phyloP scores from a whole-genome alignment of 1,140 invertebrate genomes.

The Drosophila hydei region DNA sequence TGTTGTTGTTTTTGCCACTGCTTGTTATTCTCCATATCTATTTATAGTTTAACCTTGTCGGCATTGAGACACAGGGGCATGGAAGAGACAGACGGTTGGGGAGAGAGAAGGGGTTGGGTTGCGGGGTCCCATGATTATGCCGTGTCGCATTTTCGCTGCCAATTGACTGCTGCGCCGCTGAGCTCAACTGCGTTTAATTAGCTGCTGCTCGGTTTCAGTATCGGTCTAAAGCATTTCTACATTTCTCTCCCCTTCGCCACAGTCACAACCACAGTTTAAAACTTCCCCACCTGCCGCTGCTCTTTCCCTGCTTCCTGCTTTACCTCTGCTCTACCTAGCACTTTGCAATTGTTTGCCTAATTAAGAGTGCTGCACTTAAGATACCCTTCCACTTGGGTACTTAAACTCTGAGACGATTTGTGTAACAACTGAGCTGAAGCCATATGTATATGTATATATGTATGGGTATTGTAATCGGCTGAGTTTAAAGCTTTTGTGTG shows the following conservation, averaged over 20 bases:
- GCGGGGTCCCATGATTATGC: slow-evolving; percentile 28
- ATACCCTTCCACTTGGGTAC: background rate
- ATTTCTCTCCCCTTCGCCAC: background rate
- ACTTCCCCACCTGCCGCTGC: background rate
- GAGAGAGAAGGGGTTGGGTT: background rate
- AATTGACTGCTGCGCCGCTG: slow-evolving; percentile 34
- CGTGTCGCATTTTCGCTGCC: slow-evolving; percentile 30
- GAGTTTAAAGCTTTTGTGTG: no score
- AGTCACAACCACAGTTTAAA: background rate
- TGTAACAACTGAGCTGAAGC: background rate
- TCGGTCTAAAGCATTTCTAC: background rate
- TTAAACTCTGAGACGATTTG: background rate
- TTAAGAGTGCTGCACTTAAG: slow-evolving; percentile 5
- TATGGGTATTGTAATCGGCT: no score
- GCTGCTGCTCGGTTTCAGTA: slow-evolving; percentile 16
- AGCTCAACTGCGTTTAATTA: slow-evolving; percentile 40
- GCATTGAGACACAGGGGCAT: slow-evolving; percentile 23
- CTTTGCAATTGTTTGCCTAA: slow-evolving; percentile 25
- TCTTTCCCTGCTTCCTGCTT: background rate
- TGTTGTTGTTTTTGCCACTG: slow-evolving; percentile 16
- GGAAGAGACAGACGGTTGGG: background rate
- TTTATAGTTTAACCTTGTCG: slow-evolving; percentile 52
- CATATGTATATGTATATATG: no score
- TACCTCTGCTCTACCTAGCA: background rate
- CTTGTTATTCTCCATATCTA: slow-evolving; percentile 52